Base-by-base conservation (phyloP, 2,888 invertebrate species). In the Resseliella maxima region DNA sequence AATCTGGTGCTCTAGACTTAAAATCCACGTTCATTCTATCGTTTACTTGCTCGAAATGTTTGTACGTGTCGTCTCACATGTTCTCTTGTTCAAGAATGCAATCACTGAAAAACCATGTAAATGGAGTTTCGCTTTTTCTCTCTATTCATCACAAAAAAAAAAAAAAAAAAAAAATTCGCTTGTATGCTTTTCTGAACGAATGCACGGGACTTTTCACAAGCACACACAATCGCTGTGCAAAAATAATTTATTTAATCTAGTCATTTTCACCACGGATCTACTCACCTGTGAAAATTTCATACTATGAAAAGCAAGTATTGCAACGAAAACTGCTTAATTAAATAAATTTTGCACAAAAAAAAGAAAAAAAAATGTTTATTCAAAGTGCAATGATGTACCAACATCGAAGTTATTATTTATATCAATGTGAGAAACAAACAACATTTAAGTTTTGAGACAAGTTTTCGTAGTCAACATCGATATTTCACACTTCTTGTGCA, bases 381-480 rank as follows among this genome's bases (percentile, higher is more conserved):
- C 8, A 8, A 41, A 8, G 18, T 18, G 18, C 46, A 15, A 50
- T 50, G 8, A 2, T 50, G 41, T 41, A 41, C 6, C 5, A 12
- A 8, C 6, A 41, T 50, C 8, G 46, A n/a, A n/a, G n/a, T n/a
- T n/a, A n/a, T 50, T 15, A 50, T 50, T 50, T 41, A 41, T 12
- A 50, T 50, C 18, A 50, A 50, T 50, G 18, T 50, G 46, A 6
- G 46, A 8, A 50, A 5, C 41, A 12, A 41, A 50, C n/a, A n/a
- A n/a, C n/a, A n/a, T n/a, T n/a, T n/a, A n/a, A n/a, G n/a, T n/a
- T n/a, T n/a, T n/a, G n/a, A n/a, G 18, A n/a, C 15, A n/a, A 24
- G 24, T 59, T n/a, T 59, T 24, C 24, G 59, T 59, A 59, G 59
- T 59, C n/a, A n/a, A 59, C 59, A 59, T 59, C n/a, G n/a, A 59